Conservation (phyloP, 2,888 invertebrate species). For the Venustoraphidia nigricollis region DNA sequence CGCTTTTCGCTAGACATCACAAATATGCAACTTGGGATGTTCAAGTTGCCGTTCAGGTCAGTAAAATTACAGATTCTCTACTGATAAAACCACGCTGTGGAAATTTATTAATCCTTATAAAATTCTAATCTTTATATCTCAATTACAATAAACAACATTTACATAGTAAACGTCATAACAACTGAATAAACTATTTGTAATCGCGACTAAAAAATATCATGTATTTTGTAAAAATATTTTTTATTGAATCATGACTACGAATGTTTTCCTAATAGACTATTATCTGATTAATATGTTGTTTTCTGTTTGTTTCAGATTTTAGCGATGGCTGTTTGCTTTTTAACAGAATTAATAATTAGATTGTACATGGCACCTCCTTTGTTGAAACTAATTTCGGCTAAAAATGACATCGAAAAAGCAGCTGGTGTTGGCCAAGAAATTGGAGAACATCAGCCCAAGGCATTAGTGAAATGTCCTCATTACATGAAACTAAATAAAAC, state of each 20-base stretch:
- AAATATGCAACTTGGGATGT: slow-evolving; percentile 30
- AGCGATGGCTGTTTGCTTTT: slow-evolving; percentile 47
- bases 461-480: slow-evolving; percentile 59
- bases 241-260: background rate
- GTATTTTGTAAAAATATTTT: background rate
- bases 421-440: slow-evolving; percentile 67
- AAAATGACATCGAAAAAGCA: slow-evolving; percentile 57
- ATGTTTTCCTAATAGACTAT: background rate
- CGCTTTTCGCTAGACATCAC: slow-evolving; percentile 53
- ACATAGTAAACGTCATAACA: too few species aligned
- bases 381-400: slow-evolving; percentile 54
- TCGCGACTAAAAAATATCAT: background rate
- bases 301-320: slow-evolving; percentile 39
- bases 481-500: slow-evolving; percentile 58
- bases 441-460: slow-evolving; percentile 54
- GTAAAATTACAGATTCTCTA: slow-evolving; percentile 8
- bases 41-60: slow-evolving; percentile 36
- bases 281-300: slow-evolving; percentile 5
- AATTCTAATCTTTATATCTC: slow-evolving; percentile 23
- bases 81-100: slow-evolving; percentile 18
- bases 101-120: slow-evolving; percentile 29
- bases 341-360: slow-evolving; percentile 60
- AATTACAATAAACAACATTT: too few species aligned
- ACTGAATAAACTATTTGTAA: too few species aligned
- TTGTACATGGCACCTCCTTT: slow-evolving; percentile 61